These are phyloP conservation scores for Plectus sambesii DNA, from an alignment of 1,140 invertebrate genomes.

Conservation along the genomic window DNA sequence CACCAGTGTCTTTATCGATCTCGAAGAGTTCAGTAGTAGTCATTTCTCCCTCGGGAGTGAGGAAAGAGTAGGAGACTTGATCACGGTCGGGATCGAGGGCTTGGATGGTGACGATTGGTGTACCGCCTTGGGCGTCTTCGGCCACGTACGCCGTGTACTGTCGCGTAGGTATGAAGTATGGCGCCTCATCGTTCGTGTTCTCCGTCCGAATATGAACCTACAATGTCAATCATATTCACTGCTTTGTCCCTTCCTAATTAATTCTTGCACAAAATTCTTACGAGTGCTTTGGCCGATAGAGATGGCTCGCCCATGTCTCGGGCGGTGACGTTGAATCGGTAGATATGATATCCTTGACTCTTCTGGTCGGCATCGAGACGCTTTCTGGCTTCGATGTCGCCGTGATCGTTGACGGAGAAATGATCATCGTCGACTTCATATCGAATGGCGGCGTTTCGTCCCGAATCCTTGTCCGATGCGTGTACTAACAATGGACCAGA, in stretches of 20 bases:
- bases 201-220: slow-evolving; percentile 36
- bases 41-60: slow-evolving; percentile 25
- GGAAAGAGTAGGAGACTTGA: slow-evolving; percentile 34
- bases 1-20: slow-evolving; percentile 39
- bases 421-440: slow-evolving; percentile 33
- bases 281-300: slow-evolving; percentile 63
- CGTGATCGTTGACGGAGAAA: slow-evolving; percentile 34
- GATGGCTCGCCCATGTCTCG: slow-evolving; percentile 74
- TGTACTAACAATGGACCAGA: slow-evolving; percentile 24
- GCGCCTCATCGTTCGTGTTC: slow-evolving; percentile 39
- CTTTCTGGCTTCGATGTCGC: slow-evolving; percentile 29
- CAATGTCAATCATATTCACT: slow-evolving; percentile 6
- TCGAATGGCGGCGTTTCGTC: slow-evolving; percentile 28
- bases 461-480: slow-evolving; percentile 32
- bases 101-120: slow-evolving; percentile 32
- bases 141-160: slow-evolving; percentile 38
- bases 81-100: slow-evolving; percentile 33
- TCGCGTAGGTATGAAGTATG: slow-evolving; percentile 37
- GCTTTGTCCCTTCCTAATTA: slow-evolving; percentile 4
- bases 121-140: slow-evolving; percentile 40
- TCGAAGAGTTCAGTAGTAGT: slow-evolving; percentile 27
- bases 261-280: slow-evolving; percentile 48
- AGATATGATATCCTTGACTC: slow-evolving; percentile 47
- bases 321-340: slow-evolving; percentile 67
- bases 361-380: slow-evolving; percentile 38